A percentile compares a stretch with the other conserved stretches of the same genome.
These are phyloP conservation scores for Odontophorus gujanensis DNA, from an alignment of 2,113 vertebrate species.

Conservation along the genomic window DNA sequence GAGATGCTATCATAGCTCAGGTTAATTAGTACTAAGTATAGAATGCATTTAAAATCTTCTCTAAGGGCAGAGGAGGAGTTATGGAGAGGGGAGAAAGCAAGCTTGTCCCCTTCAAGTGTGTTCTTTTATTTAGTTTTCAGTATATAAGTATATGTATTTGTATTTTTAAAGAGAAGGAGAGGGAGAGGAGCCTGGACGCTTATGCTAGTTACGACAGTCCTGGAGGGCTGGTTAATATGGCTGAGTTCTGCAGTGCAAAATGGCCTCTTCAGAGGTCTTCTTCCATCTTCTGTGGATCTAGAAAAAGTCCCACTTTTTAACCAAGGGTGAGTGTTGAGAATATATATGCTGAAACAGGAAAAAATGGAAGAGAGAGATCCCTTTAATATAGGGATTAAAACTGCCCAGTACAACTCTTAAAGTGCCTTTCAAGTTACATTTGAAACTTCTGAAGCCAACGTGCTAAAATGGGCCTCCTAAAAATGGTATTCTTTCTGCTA, in stretches of 20 bases:
- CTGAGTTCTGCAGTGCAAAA: background rate
- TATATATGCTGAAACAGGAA: background rate
- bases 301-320: background rate
- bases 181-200: background rate
- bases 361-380: background rate
- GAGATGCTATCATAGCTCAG: background rate
- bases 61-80: background rate
- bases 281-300: background rate
- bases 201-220: background rate
- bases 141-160: background rate
- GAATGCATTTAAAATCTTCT: background rate
- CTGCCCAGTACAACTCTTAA: background rate
- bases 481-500: background rate
- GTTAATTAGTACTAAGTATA: background rate
- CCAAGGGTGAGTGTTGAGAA: background rate
- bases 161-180: background rate
- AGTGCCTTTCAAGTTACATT: background rate
- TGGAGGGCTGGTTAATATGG: background rate
- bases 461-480: background rate
- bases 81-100: background rate
- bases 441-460: background rate
- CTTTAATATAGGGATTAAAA: background rate
- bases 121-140: background rate
- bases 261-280: background rate
- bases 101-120: background rate